Base-by-base conservation (phyloP, 2,888 invertebrate genomes). In the Meliscaeva auricollis region DNA sequence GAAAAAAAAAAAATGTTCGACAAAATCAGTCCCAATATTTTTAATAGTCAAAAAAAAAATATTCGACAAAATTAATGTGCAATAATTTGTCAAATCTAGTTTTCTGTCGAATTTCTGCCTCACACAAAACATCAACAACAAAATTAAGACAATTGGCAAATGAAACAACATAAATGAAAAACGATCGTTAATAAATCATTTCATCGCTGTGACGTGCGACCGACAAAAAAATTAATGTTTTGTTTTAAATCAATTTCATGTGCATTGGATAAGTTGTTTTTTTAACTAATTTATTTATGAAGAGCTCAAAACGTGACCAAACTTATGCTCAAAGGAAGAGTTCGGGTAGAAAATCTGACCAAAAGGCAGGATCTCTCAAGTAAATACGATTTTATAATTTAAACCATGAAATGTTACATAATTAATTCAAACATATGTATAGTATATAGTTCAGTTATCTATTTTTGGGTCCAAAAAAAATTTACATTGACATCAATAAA, bases 291-390 rank as follows among this genome's bases (percentile, higher is more conserved):
- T 58, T 72, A 26, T 77, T 52, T 73, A 85, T 85, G 85, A 85
- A 85, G 85, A 81, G 69, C 58, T 81, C 81, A 69, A 85, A 81
- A 73, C 75, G 73, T 50, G 76, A 69, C 41, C 66, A 38, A 8
- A 30, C 56, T 9, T 81, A 72, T 64, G 54, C 66, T 20, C 80
- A 85, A 48, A 76, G 50, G 72, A 85, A 73, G 32, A 69, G 32
- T 85, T 62, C 17, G 41, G 48, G 62, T 68, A 80, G 76, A 52
- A 85, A 73, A 30, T 48, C 76, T 56, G 80, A 48, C 44, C 46
- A 76, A 13, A 76, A 85, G 20, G 62, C 73, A 50, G 73, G 58
- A 84, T 79, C 75, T 48, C 44, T 72, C 54, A 85, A 85, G 85
- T 85, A 75, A 60, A 15, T 52, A 68, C 64, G 15, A 44, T 26